These are phyloP conservation scores for Manis pentadactyla DNA, from an alignment of 2,797 vertebrate species.

Conservation along the genomic window DNA sequence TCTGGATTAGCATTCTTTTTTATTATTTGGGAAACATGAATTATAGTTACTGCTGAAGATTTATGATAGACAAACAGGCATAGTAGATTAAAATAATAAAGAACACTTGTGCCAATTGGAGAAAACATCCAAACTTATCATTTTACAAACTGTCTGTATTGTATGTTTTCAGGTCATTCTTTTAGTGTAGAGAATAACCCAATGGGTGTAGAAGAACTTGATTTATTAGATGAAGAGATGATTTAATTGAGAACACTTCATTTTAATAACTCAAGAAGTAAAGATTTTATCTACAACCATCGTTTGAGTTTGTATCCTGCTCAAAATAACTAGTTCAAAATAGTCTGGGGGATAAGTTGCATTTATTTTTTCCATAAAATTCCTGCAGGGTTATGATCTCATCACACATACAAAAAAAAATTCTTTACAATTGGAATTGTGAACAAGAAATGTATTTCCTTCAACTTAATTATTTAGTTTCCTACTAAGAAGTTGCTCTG, in stretches of 20 bases:
- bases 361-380: constrained; percentile 67
- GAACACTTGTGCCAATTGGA: constrained; percentile 56
- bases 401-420: constrained; percentile 61
- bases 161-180: neutral
- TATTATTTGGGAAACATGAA: constrained; percentile 64
- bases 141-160: neutral
- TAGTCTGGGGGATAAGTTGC: neutral
- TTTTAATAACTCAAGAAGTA: constrained; percentile 1
- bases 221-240: neutral
- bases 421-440: constrained; percentile 66
- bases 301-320: neutral
- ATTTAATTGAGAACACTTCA: constrained; percentile 34
- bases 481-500: constrained; percentile 85
- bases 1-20: constrained; percentile 65
- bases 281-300: constrained; percentile 26
- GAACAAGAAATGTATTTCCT: constrained; percentile 85
- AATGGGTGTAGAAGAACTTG: neutral
- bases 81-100: constrained; percentile 73
- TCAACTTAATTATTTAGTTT: constrained; percentile 87
- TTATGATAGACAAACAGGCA: constrained; percentile 70
- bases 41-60: constrained; percentile 72
- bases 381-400: constrained; percentile 52
- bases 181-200: constrained; percentile 12
- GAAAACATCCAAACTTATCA: constrained; percentile 43
- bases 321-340: constrained; percentile 23